Evolutionary conservation across 2,888 invertebrate species (phyloP).

Genomic region (Sarcophaga caerulescens): DNA sequence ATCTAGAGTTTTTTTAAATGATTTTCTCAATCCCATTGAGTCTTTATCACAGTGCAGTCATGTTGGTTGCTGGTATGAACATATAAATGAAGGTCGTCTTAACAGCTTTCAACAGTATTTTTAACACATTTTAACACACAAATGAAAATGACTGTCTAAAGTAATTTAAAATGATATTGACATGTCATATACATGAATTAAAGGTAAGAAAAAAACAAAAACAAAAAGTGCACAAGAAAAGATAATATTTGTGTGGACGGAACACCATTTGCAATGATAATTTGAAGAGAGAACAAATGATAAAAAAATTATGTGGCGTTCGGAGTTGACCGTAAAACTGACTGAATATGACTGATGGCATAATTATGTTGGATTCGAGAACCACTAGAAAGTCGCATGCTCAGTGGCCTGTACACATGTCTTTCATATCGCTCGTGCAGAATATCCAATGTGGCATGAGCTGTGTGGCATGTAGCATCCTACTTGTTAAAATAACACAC

Average conservation of each 20-base stretch:
- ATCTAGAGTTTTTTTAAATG: not conserved
- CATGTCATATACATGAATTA: slow-evolving; percentile 47
- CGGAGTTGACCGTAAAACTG: no score
- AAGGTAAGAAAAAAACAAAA: not conserved
- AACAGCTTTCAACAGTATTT: slow-evolving; percentile 62
- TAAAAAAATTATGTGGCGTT: no score
- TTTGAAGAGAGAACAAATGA: no score
- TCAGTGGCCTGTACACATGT: no score
- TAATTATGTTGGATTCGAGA: no score
- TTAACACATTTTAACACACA: slow-evolving; percentile 55
- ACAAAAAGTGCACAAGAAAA: not conserved
- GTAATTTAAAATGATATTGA: slow-evolving; percentile 63
- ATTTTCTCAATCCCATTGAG: slow-evolving; percentile 7
- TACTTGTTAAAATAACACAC: no score
- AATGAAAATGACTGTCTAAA: slow-evolving; percentile 55
- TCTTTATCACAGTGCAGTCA: not conserved
- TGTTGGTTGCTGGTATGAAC: not conserved
- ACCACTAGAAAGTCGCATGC: no score
- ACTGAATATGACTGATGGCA: no score
- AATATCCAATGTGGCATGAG: no score
- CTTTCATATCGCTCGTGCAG: no score
- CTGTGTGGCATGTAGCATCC: no score
- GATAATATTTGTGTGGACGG: slow-evolving; percentile 1
- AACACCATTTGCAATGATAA: slow-evolving; percentile 15
- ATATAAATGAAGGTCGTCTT: slow-evolving; percentile 52